Conservation (phyloP, 2,797 vertebrate genomes). For the Hylomyscus alleni region DNA sequence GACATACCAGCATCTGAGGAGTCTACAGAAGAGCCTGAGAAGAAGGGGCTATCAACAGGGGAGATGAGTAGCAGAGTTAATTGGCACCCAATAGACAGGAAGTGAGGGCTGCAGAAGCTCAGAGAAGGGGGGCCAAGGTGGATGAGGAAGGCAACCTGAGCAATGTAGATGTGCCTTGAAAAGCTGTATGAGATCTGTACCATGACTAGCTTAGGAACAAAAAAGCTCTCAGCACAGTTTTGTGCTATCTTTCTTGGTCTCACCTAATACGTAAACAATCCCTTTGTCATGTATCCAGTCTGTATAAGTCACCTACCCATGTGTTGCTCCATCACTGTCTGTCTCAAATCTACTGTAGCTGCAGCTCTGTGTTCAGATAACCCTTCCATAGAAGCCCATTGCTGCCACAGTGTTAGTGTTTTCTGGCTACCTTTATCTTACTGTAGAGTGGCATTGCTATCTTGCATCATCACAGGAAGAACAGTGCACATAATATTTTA, state of each 20-base stretch:
- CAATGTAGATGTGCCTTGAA: background rate
- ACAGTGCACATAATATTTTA: too few relatives aligned
- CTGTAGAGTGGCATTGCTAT: background rate
- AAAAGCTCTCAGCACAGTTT: background rate
- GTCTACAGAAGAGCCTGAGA: background rate
- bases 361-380: background rate
- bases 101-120: background rate
- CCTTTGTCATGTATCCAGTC: background rate
- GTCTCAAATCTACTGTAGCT: too few relatives aligned
- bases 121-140: background rate
- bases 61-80: background rate
- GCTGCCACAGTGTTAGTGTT: background rate
- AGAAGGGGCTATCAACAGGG: background rate
- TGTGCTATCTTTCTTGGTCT: too few relatives aligned
- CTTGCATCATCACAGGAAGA: background rate
- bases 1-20: too few relatives aligned
- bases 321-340: background rate
- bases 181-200: background rate
- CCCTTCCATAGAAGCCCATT: background rate
- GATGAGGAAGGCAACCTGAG: background rate
- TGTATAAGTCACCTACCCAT: background rate
- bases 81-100: accelerated
- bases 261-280: background rate
- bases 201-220: background rate
- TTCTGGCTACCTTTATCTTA: background rate